Evolutionary conservation across 2,113 vertebrate species (phyloP).

Genomic region (Heterotilapia buettikoferi): DNA sequence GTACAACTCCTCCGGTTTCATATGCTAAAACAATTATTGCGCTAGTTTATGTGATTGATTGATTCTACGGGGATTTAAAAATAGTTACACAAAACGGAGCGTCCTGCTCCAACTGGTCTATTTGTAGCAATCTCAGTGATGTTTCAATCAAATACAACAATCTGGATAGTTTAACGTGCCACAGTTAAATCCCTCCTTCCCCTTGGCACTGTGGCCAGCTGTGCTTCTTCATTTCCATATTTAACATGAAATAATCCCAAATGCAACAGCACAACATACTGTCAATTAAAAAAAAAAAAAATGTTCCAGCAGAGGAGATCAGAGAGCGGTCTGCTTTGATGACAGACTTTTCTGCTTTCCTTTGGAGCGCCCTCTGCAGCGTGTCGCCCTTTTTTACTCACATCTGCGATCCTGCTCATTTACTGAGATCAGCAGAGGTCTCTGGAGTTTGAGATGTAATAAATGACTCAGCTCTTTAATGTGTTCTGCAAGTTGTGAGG

Average conservation of each 20-base stretch:
- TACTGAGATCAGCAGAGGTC: not conserved
- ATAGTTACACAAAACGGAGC: accelerated
- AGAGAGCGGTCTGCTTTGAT: not conserved
- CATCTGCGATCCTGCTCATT: not conserved
- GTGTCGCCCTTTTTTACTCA: not conserved
- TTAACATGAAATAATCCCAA: not conserved
- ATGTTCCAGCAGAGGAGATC: not conserved
- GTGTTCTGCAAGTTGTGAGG: not conserved
- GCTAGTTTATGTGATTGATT: no score
- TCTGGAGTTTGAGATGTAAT: not conserved
- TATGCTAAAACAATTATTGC: no score
- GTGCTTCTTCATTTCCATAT: not conserved
- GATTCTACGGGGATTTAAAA: no score
- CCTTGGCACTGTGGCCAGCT: not conserved
- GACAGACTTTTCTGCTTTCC: not conserved
- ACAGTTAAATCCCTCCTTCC: not conserved
- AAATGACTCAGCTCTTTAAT: not conserved
- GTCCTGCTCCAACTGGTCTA: no score
- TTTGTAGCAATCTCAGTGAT: not conserved
- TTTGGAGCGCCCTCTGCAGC: not conserved
- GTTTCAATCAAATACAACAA: not conserved
- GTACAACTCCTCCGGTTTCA: no score
- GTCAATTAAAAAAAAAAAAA: not conserved
- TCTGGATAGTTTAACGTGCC: not conserved
- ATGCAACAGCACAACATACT: not conserved